Evolutionary conservation across 2,888 invertebrate species (phyloP).

Genomic region (Cryptocephalus primarius): DNA sequence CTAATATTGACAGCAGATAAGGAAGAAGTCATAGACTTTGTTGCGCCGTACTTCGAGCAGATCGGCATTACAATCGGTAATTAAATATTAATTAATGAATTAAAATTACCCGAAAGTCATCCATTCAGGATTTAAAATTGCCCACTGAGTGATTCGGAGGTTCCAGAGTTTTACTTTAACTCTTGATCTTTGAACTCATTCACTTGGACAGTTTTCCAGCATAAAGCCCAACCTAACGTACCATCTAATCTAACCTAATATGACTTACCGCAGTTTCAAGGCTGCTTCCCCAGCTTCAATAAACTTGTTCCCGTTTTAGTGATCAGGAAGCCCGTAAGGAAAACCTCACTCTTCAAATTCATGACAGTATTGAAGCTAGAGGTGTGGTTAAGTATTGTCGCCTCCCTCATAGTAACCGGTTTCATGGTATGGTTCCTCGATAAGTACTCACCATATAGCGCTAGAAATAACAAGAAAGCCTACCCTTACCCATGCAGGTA

Average conservation of each 20-base stretch:
- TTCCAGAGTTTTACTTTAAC: too few relatives aligned
- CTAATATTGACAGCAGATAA: conserved; percentile 84
- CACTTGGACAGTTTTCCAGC: too few relatives aligned
- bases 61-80: conserved; percentile 82
- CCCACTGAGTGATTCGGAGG: too few relatives aligned
- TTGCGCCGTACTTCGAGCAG: conserved; percentile 85
- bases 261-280: too few relatives aligned
- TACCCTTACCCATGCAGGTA: conserved; percentile 69
- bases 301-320: conserved; percentile 54
- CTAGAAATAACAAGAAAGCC: conserved; percentile 67
- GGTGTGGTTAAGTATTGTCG: conserved; percentile 83
- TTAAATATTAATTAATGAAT: too few relatives aligned
- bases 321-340: conserved; percentile 69
- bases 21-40: conserved; percentile 82
- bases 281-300: too few relatives aligned
- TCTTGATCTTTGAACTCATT: too few relatives aligned
- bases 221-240: too few relatives aligned
- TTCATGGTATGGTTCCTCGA: conserved; percentile 84
- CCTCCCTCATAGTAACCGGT: conserved; percentile 69
- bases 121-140: too few relatives aligned
- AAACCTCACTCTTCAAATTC: conserved; percentile 82
- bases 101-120: too few relatives aligned
- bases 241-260: too few relatives aligned
- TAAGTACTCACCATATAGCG: conserved; percentile 82
- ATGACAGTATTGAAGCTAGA: conserved; percentile 83